Base-by-base conservation (phyloP, 2,797 vertebrate species). In the Poecilia velifera region DNA sequence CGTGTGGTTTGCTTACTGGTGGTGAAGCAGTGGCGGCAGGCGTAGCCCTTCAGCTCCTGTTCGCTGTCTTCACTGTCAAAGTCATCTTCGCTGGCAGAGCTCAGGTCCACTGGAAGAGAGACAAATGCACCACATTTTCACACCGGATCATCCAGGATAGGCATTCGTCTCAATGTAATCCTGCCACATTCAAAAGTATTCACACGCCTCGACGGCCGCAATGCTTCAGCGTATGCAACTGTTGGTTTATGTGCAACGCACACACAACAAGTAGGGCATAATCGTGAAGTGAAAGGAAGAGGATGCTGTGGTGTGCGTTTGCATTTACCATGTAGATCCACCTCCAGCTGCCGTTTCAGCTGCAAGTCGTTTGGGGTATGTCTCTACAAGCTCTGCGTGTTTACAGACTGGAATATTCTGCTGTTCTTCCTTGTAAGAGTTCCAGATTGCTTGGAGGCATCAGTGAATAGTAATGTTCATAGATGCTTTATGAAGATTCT, bases 51-150 rank as follows among this genome's bases (percentile, higher is more conserved):
- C 95, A 99, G 95, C 86, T 99, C 98, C 95, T 99, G 98, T 79
- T 99, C 98, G 0, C 98, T 99, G 96, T 99, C 98, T 91, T 99
- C 98, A 22, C 98, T 99, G 97, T 99, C 98, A 76, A 99, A 98
- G 93, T 99, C 98, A 97, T 99, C 98, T 92, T 99, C 98, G 0
- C 98, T 99, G 95, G 98, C 98, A 0, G 98, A 99, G 88, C 98
- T 99, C 90, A 99, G 95, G 94, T 99, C 98, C 97, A 99, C 98
- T 99, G 92, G 25, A 90, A 83, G 51, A 45, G 72, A 18, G 85
- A 59, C 80, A 78, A 43, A 70, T n/a, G 13, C 2, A 79, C 87
- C 70, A 80, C 36, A 5, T 62, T 85, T 77, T 4, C 6, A 34
- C 41, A 9, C 31, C 39, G 22, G 25, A 80, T 18, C 28, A 57